A percentile compares a stretch with the other conserved stretches of the same genome.
Conservation (phyloP, 1,140 invertebrate species). For the Lordiphosa collinella region DNA sequence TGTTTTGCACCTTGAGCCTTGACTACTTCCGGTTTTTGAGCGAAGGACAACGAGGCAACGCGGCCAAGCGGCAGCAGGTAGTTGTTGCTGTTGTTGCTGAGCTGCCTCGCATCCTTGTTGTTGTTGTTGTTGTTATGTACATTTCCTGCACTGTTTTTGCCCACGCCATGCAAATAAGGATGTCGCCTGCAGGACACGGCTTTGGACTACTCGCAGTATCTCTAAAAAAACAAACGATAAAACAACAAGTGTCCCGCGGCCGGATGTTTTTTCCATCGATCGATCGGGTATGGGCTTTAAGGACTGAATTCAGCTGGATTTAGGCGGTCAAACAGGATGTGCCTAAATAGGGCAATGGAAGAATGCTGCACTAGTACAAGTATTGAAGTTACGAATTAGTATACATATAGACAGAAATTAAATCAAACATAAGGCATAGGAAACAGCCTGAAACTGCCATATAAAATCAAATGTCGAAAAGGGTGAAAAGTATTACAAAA, state of each 20-base stretch:
- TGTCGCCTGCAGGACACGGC: slow-evolving; percentile 52
- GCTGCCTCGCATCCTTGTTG: slow-evolving; percentile 26
- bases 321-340: too few species aligned
- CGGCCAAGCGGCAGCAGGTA: slow-evolving; percentile 42
- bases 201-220: background rate
- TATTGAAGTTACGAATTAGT: too few species aligned
- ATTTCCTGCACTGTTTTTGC: slow-evolving; percentile 54
- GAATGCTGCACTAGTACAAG: too few species aligned
- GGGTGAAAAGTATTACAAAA: too few species aligned
- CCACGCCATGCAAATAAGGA: slow-evolving; percentile 65
- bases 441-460: too few species aligned
- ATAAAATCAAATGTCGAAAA: too few species aligned
- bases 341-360: too few species aligned
- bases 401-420: too few species aligned
- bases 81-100: slow-evolving; percentile 32
- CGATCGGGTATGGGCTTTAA: too few species aligned
- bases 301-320: too few species aligned
- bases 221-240: background rate
- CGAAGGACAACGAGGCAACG: slow-evolving; percentile 57
- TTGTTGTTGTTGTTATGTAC: slow-evolving; percentile 32
- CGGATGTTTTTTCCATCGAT: too few species aligned
- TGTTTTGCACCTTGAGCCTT: slow-evolving; percentile 74
- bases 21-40: slow-evolving; percentile 67
- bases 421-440: too few species aligned
- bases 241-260: slow-evolving; percentile 4